Evolutionary conservation across 2,797 vertebrate species (phyloP), one percentile per base, ranked within the genome.

Genomic region (Rhinophrynus dorsalis): DNA sequence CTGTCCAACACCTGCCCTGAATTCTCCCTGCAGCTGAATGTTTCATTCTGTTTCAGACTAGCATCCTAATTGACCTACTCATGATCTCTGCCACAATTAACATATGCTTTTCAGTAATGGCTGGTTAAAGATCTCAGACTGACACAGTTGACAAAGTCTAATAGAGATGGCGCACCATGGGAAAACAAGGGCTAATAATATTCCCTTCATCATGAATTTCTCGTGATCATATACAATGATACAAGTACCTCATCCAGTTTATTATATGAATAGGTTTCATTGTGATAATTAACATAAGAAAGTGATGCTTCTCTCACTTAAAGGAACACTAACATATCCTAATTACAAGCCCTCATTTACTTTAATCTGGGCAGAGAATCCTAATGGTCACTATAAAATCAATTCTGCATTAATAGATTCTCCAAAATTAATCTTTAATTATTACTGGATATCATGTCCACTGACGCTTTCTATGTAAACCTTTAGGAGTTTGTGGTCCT

Each of bases 51-150:
- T 91, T 91, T 88, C 87, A 89, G 91, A 90, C 90, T 93, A 90
- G 91, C 91, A 87, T 90, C 89, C 90, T 92, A 93, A 90, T 89
- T 92, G 92, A 95, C 94, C 94, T 89, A 92, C 90, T 92, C 96
- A 92, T 95, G 95, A 98, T 98, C 93, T 94, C 84, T 89, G 87
- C 86, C 90, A 90, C 93, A 95, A 98, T 98, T 96, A 97, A 97
- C 95, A 95, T 96, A 95, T 94, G 95, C 92, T 96, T 94, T 93
- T 94, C 95, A 95, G 94, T 93, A 92, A 92, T 90, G 91, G 91
- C 89, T 95, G 92, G 91, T 93, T 95, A 93, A 93, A 91, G 88
- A 91, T 91, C 88, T 88, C 89, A 86, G 83, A 88, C 79, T 85
- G 84, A 85, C 67, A 79, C 83, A 87, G 87, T 88, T 91, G 90